A percentile compares a stretch with the other conserved stretches of the same genome.
phyloP scores from a whole-genome alignment of 2,113 vertebrate species.

The Salvelinus sp. region DNA sequence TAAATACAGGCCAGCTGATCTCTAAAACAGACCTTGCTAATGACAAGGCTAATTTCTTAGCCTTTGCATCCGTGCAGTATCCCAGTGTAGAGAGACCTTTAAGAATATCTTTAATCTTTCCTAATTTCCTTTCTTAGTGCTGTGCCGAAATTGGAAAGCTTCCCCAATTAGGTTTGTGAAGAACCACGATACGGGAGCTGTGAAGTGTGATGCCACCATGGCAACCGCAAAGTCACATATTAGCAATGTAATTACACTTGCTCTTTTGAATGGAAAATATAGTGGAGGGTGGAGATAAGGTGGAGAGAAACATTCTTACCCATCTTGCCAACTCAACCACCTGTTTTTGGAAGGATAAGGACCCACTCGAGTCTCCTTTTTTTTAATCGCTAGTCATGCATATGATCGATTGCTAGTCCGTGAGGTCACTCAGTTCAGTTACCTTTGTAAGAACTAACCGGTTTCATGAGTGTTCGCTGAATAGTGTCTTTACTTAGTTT shows the following conservation, averaged over 20 bases:
- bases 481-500: too few species aligned
- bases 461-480: too few species aligned
- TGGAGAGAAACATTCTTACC: background rate
- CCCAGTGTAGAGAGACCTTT: background rate
- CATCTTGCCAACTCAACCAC: conserved; percentile 7
- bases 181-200: conserved; percentile 33
- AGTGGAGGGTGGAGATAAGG: background rate
- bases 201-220: conserved; percentile 38
- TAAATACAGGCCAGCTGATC: background rate
- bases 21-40: background rate
- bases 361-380: background rate
- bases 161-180: conserved; percentile 45
- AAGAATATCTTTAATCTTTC: conserved; percentile 43
- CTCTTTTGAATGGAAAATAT: conserved; percentile 21
- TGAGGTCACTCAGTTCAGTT: background rate
- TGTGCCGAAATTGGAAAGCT: conserved; percentile 46
- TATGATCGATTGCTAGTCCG: background rate
- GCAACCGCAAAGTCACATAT: conserved; percentile 37
- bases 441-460: too few species aligned
- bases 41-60: background rate
- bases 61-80: background rate
- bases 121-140: conserved; percentile 36
- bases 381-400: background rate
- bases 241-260: conserved; percentile 28
- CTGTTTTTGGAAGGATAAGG: conserved; percentile 4